Evolutionary conservation across 2,888 invertebrate genomes (phyloP), one percentile per base, ranked within the genome.

Genomic region (Oasisia sp.): DNA sequence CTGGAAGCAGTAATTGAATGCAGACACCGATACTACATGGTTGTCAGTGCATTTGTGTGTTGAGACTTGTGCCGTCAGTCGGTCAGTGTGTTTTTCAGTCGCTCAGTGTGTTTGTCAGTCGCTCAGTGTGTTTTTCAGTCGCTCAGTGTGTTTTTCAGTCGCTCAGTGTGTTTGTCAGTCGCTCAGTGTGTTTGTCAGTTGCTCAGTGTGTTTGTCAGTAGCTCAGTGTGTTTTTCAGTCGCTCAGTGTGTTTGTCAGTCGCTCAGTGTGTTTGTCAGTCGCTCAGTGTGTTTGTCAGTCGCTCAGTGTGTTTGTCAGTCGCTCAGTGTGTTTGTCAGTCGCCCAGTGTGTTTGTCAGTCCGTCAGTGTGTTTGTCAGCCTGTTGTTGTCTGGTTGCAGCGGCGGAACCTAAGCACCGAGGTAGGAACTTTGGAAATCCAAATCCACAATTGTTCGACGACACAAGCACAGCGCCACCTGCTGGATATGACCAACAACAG

Each of bases 361-460:
- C 8, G 2, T 56, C 50, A 12, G 50, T 74, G 3, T 27, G 74
- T 74, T 74, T 74, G 58, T 74, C 27, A 74, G 74, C 1, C n/a
- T 19, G 27, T 74, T 74, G 74, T 74, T 74, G 27, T 74, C 50
- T 50, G 27, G 7, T 74, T 74, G 27, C 74, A 74, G 74, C 74
- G 74, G 19, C 19, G 27, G 74, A 74, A 74, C 74, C 27, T 74
- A 74, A 74, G 27, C 74, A 74, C 74, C 14, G 74, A 27, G 74
- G 74, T 74, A 74, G 74, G 27, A 74, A 74, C 74, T 74, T 4
- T 0, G 74, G 74, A 74, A 74, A 74, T 74, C 27, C 74, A 74
- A 94, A 95, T 90, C 95, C 95, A 4, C 95, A 95, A 94, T 93
- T 96, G 91, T 96, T 95, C 94, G 95, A 96, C 92, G 96, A 96